A percentile compares a stretch with the other conserved stretches of the same genome.
These are phyloP conservation scores for Hypena proboscidalis DNA, from an alignment of 2,888 invertebrate genomes.

Conservation along the genomic window DNA sequence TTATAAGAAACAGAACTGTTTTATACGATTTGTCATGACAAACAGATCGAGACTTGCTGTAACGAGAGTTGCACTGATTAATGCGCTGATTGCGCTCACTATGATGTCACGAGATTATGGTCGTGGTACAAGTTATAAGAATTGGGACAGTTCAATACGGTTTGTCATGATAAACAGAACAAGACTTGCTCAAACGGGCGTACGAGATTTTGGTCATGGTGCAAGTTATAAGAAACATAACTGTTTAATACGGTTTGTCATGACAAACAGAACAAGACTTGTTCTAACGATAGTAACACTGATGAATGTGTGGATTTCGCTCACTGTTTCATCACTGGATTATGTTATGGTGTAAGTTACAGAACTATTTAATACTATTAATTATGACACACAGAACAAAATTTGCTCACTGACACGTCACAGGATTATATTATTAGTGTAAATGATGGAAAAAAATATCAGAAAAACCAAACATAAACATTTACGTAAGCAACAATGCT, in stretches of 20 bases:
- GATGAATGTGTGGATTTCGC: slow-evolving; percentile 1
- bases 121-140: slow-evolving; percentile 1
- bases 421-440: background rate
- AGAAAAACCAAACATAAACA: too few species aligned
- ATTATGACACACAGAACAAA: too few species aligned
- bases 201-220: background rate
- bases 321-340: background rate
- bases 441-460: background rate
- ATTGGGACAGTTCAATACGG: background rate
- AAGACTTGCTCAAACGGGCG: too few species aligned
- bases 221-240: background rate
- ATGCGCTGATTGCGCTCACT: background rate
- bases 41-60: too few species aligned
- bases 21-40: too few species aligned
- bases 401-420: background rate
- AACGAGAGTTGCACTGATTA: too few species aligned
- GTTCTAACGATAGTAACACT: too few species aligned
- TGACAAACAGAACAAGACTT: too few species aligned
- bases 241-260: too few species aligned
- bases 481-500: too few species aligned
- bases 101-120: background rate
- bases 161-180: too few species aligned
- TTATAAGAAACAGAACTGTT: background rate
- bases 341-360: background rate
- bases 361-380: background rate